Percentiles rank a stretch among this genome's conserved stretches.
phyloP scores from a whole-genome alignment of 2,888 invertebrate species.

The Drosophila robusta region DNA sequence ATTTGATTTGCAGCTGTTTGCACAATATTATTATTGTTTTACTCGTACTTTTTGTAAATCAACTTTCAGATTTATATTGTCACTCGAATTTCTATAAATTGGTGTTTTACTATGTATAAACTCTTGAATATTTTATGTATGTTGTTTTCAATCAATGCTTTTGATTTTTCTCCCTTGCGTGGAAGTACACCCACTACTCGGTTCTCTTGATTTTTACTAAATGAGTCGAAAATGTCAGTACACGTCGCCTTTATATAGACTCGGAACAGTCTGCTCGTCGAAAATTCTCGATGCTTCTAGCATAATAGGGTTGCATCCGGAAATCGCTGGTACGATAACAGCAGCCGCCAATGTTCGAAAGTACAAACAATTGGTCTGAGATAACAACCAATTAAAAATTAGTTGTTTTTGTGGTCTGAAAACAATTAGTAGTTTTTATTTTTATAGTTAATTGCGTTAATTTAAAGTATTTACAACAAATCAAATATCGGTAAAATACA shows the following conservation, averaged over 20 bases:
- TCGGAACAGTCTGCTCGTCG: constrained; percentile 48
- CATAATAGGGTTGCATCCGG: constrained; percentile 60
- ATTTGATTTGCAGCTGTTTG: constrained; percentile 39
- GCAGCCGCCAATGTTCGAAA: constrained; percentile 20
- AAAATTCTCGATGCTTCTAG: constrained; percentile 73
- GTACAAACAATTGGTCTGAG: fast-evolving
- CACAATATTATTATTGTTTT: constrained; percentile 2
- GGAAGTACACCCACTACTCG: constrained; percentile 8
- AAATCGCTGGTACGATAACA: constrained; percentile 17
- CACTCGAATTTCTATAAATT: constrained; percentile 11
- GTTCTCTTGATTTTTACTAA: constrained; percentile 29
- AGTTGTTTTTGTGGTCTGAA: neutral
- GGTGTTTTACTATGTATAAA: constrained; percentile 8
- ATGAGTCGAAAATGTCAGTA: constrained; percentile 5
- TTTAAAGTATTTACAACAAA: neutral
- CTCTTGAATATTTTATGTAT: constrained; percentile 14
- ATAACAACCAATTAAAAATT: neutral
- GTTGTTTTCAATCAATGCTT: constrained; percentile 21
- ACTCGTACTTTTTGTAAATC: constrained; percentile 2
- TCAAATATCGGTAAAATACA: constrained; percentile 2
- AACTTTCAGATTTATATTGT: constrained; percentile 1
- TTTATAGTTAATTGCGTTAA: neutral
- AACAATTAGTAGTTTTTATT: neutral
- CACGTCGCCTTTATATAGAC: constrained; percentile 58
- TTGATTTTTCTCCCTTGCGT: constrained; percentile 5